Percentiles rank a stretch among this genome's conserved stretches.
Conservation (phyloP, 1,140 invertebrate genomes). For the Melanaphis sacchari region DNA sequence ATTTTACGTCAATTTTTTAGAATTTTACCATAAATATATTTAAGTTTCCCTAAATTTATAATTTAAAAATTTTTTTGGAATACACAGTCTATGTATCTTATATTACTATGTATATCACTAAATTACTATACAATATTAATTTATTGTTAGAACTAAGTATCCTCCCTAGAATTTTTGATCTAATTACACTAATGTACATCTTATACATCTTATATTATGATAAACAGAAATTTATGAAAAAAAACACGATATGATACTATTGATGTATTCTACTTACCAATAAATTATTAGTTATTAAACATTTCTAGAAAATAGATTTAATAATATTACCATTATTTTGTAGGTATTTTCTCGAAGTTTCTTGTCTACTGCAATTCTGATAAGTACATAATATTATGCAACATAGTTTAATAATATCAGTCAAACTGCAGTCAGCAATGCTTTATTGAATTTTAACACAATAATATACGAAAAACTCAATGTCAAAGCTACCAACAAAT, state of each 20-base stretch:
- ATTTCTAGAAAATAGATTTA: neutral
- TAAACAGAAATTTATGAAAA: neutral
- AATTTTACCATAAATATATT: neutral
- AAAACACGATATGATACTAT: neutral
- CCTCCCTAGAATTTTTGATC: neutral
- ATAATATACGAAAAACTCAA: neutral
- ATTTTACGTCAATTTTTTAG: too few relatives aligned
- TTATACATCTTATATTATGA: neutral
- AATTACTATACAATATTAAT: neutral
- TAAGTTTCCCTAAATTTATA: neutral
- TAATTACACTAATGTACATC: neutral
- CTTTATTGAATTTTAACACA: neutral
- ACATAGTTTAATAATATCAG: neutral
- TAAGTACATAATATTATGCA: neutral
- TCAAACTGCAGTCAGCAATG: neutral
- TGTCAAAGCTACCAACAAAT: neutral
- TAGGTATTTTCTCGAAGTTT: neutral
- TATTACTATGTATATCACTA: neutral
- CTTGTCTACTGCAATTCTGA: neutral
- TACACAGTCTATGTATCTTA: neutral
- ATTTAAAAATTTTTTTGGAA: too few relatives aligned
- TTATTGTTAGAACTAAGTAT: neutral
- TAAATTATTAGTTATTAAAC: neutral
- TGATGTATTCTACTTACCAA: neutral
- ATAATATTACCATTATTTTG: slow-evolving; percentile 27